A percentile compares a stretch with the other conserved stretches of the same genome.
phyloP scores from a whole-genome alignment of 2,113 vertebrate genomes.

The Saguinus imperator region DNA sequence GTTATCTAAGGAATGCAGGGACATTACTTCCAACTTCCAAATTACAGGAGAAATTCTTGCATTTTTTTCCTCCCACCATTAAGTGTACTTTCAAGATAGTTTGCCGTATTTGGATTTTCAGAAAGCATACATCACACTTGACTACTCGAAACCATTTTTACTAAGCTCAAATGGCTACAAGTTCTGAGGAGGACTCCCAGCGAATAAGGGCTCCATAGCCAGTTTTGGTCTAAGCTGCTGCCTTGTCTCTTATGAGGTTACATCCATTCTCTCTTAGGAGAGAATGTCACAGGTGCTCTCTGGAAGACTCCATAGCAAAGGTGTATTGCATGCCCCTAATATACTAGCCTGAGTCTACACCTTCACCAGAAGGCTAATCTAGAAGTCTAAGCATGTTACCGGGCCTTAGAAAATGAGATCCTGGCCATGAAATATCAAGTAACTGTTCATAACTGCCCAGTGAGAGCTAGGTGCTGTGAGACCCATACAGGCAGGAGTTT shows the following conservation, averaged over 20 bases:
- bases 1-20: not conserved
- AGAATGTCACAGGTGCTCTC: not conserved
- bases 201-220: not conserved
- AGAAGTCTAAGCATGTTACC: not conserved
- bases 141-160: not conserved
- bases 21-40: not conserved
- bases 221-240: not conserved
- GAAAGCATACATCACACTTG: not conserved
- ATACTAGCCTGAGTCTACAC: not conserved
- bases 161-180: not conserved
- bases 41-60: not conserved
- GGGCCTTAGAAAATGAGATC: not conserved
- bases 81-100: not conserved
- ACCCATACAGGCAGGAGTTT: not conserved
- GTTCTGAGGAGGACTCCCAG: not conserved
- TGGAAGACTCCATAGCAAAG: not conserved
- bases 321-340: not conserved
- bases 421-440: not conserved
- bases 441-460: not conserved
- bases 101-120: not conserved
- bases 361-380: not conserved
- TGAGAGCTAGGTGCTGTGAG: not conserved
- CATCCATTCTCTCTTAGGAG: not conserved
- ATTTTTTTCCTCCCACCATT: not conserved
- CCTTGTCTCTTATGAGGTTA: not conserved